Evolutionary conservation across 2,113 vertebrate genomes (phyloP).

Genomic region (Dicerorhinus sumatrensis): DNA sequence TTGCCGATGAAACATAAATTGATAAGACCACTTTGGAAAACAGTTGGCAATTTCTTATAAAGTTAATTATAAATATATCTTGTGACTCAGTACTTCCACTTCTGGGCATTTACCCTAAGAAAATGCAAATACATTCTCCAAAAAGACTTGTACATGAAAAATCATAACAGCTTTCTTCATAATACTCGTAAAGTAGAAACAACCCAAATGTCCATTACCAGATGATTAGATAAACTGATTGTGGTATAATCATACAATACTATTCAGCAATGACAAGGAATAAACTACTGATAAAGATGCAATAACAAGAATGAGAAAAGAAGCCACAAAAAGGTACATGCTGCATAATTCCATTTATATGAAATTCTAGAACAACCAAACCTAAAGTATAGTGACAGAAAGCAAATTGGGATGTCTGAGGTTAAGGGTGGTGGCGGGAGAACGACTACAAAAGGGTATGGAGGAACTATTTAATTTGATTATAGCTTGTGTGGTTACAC

Average conservation of each 20-base stretch:
- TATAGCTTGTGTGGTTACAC: not conserved
- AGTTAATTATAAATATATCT: not conserved
- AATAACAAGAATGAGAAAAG: not conserved
- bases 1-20: not conserved
- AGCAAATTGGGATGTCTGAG: not conserved
- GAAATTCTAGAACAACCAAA: not conserved
- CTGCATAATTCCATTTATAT: not conserved
- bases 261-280: not conserved
- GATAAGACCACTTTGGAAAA: not conserved
- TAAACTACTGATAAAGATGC: not conserved
- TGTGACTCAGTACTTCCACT: not conserved
- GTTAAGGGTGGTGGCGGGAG: not conserved
- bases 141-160: not conserved
- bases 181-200: not conserved
- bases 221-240: not conserved
- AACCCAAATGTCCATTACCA: not conserved
- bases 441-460: rapidly evolving
- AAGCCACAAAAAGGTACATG: not conserved
- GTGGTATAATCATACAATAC: not conserved
- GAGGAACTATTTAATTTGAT: not conserved
- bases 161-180: not conserved
- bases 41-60: not conserved
- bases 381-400: not conserved
- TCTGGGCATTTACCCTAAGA: not conserved
- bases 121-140: not conserved